phyloP scores from a whole-genome alignment of 2,797 vertebrate genomes.

The Xiphorhynchus erythropygius region DNA sequence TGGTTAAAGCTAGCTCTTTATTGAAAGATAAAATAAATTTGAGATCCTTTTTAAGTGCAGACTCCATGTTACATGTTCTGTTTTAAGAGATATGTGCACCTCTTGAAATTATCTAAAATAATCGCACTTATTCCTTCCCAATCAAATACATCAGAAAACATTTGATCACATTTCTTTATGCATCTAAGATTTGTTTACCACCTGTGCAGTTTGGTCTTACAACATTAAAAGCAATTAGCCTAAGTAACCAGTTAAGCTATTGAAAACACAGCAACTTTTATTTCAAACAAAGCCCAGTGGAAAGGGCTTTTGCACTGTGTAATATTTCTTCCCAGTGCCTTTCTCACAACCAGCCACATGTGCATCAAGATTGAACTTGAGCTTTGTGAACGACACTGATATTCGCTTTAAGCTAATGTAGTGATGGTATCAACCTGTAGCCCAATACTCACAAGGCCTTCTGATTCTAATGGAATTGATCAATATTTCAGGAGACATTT shows the following conservation, averaged over 20 bases:
- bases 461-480: conserved; percentile 77
- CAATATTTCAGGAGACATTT: conserved; percentile 80
- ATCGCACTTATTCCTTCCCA: background rate
- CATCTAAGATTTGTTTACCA: background rate
- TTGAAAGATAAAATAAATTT: background rate
- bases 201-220: background rate
- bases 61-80: background rate
- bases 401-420: conserved; percentile 51
- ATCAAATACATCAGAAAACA: background rate
- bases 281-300: background rate
- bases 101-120: background rate
- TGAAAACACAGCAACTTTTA: background rate
- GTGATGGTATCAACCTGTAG: conserved; percentile 64
- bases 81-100: accelerated
- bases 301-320: background rate
- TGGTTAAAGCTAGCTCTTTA: background rate
- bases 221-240: background rate
- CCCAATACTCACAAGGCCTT: conserved; percentile 52
- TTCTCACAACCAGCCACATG: background rate
- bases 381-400: conserved; percentile 66
- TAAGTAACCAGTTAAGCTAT: background rate
- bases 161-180: background rate
- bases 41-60: background rate
- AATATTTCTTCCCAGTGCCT: background rate
- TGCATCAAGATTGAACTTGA: conserved; percentile 56